Percentiles rank a stretch among this genome's conserved stretches.
Conservation (phyloP, 2,888 invertebrate genomes). For the Desoria tigrina region DNA sequence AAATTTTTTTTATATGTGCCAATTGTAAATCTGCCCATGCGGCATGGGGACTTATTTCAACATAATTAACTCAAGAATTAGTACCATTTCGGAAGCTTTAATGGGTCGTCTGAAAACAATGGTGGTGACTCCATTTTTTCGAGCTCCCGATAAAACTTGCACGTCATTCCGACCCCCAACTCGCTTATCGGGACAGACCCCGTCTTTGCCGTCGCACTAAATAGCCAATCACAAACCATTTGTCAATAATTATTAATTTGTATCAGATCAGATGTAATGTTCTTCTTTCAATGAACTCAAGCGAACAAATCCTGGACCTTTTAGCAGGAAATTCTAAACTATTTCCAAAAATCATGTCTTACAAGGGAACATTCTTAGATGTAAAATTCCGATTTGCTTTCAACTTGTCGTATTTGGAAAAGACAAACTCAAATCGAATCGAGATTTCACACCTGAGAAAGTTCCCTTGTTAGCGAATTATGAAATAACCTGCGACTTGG, state of each 20-base stretch:
- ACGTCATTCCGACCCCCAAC: conserved; percentile 80
- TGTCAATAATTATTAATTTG: background rate
- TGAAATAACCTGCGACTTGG: conserved; percentile 65
- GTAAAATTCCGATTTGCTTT: too few relatives aligned
- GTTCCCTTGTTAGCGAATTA: too few relatives aligned
- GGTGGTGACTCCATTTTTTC: conserved; percentile 76
- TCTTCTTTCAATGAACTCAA: too few relatives aligned
- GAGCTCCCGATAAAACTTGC: conserved; percentile 71
- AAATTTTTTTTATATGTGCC: too few relatives aligned
- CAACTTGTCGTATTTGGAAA: too few relatives aligned
- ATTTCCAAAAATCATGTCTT: too few relatives aligned
- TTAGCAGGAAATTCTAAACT: too few relatives aligned
- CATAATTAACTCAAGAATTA: conserved; percentile 5
- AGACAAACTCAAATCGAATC: too few relatives aligned
- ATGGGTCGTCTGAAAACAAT: conserved; percentile 77
- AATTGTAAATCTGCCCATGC: background rate
- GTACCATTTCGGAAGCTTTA: conserved; percentile 60
- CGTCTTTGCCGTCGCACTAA: conserved; percentile 79
- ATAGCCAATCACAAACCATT: conserved; percentile 17
- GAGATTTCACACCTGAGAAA: too few relatives aligned
- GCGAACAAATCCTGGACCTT: too few relatives aligned
- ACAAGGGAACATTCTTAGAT: too few relatives aligned
- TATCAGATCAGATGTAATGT: background rate
- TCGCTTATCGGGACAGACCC: conserved; percentile 82
- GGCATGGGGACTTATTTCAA: background rate